These are phyloP conservation scores for Drosophila nigrodunni DNA, from an alignment of 1,140 invertebrate species.

Conservation along the genomic window DNA sequence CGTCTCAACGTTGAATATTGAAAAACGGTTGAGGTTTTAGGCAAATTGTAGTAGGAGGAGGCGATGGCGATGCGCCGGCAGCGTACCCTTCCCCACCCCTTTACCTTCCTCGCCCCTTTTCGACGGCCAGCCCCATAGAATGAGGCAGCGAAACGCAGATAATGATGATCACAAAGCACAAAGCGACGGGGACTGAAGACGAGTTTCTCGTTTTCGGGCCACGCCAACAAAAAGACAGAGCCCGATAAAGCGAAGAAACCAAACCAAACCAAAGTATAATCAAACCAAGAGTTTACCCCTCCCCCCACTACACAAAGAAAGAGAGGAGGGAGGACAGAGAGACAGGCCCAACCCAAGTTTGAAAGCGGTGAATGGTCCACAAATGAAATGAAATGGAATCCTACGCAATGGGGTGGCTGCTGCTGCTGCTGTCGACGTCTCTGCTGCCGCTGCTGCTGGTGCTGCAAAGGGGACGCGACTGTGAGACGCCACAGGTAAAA, in stretches of 20 bases:
- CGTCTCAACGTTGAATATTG: conserved; percentile 72
- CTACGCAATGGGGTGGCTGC: conserved; percentile 78
- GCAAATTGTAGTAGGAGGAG: conserved; percentile 81
- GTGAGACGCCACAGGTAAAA: conserved; percentile 70
- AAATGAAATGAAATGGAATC: conserved; percentile 66
- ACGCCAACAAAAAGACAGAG: conserved; percentile 57
- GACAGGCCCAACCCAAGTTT: conserved; percentile 50
- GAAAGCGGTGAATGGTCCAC: conserved; percentile 50
- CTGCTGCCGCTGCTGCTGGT: conserved; percentile 17
- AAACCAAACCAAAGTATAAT: conserved; percentile 52
- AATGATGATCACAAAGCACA: conserved; percentile 78
- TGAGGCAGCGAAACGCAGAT: conserved; percentile 80
- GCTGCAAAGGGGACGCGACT: conserved; percentile 62
- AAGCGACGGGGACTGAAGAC: conserved; percentile 64
- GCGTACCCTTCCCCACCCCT: conserved; percentile 12
- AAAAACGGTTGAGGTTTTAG: conserved; percentile 81
- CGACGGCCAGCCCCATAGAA: conserved; percentile 62
- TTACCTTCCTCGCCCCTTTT: not conserved
- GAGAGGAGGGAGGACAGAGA: conserved; percentile 4
- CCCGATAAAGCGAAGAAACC: conserved; percentile 38
- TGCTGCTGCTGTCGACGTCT: conserved; percentile 6
- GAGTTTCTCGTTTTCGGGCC: conserved; percentile 61
- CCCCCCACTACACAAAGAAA: conserved; percentile 7
- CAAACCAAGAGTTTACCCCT: conserved; percentile 48
- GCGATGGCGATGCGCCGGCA: conserved; percentile 50